Conservation (phyloP, 2,113 vertebrate genomes). For the Acinonyx jubatus region DNA sequence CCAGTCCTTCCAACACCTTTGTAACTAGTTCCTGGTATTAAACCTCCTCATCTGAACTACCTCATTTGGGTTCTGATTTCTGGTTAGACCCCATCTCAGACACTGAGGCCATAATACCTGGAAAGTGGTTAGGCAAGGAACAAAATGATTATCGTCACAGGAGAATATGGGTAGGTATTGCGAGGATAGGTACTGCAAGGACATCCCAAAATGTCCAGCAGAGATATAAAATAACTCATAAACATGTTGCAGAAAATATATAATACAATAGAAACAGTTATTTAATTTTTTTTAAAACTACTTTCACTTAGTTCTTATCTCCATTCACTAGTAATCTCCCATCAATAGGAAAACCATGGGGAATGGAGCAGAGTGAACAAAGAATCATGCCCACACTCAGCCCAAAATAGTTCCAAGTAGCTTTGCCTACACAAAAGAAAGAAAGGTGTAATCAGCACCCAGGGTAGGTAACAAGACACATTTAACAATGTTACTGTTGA, state of each 20-base stretch:
- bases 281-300: slow-evolving; percentile 26
- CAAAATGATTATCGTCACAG: not conserved
- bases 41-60: not conserved
- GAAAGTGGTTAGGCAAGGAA: not conserved
- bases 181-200: not conserved
- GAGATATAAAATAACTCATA: not conserved
- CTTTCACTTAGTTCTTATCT: not conserved
- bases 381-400: slow-evolving; percentile 26
- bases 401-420: slow-evolving; percentile 61
- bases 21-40: not conserved
- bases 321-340: slow-evolving; percentile 26
- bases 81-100: not conserved
- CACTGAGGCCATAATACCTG: not conserved
- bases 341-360: slow-evolving; percentile 8
- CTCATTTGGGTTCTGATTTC: not conserved
- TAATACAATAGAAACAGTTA: not conserved
- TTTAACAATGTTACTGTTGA: not conserved
- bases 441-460: not conserved
- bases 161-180: not conserved
- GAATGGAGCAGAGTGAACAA: slow-evolving; percentile 32
- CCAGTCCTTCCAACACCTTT: not conserved
- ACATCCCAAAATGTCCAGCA: not conserved
- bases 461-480: not conserved
- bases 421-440: slow-evolving; percentile 46
- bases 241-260: slow-evolving; percentile 14